These are phyloP conservation scores for Sphaeridia pumilis DNA, from an alignment of 2,888 invertebrate genomes.

Conservation along the genomic window DNA sequence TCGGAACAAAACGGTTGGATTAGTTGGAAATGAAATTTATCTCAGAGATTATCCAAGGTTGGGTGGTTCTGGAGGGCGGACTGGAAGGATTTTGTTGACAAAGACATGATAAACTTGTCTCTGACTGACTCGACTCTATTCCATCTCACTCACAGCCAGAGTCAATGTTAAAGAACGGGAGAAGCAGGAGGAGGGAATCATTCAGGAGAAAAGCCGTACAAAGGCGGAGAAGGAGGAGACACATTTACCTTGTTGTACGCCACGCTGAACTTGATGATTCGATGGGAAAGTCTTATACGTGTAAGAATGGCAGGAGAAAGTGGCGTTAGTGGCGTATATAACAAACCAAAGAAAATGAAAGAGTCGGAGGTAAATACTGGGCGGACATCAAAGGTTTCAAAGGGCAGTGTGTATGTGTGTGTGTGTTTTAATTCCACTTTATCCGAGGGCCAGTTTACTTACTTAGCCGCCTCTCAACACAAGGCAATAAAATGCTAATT, in stretches of 20 bases:
- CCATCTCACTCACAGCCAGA: background rate
- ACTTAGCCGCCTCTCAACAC: conserved; percentile 36
- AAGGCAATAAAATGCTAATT: conserved; percentile 59
- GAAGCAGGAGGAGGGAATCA: conserved; percentile 10
- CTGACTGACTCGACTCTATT: background rate
- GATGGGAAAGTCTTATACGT: too few relatives aligned
- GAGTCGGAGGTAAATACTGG: conserved; percentile 34
- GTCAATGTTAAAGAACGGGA: conserved; percentile 9
- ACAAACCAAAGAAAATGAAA: background rate
- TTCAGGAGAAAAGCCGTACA: background rate
- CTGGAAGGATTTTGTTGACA: conserved; percentile 19
- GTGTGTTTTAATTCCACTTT: conserved; percentile 49
- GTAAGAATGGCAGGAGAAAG: background rate
- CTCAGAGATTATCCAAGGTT: conserved; percentile 14
- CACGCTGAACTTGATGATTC: too few relatives aligned
- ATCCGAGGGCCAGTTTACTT: conserved; percentile 43
- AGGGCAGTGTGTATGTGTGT: too few relatives aligned
- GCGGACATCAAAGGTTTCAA: conserved; percentile 45
- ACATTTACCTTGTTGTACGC: too few relatives aligned
- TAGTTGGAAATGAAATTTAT: conserved; percentile 21
- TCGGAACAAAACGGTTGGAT: conserved; percentile 1
- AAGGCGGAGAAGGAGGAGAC: conserved; percentile 5
- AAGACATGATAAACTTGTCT: background rate
- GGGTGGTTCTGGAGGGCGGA: too few relatives aligned
- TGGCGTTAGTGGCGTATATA: background rate